Evolutionary conservation across 1,140 invertebrate genomes (phyloP).

Genomic region (Limonius californicus): DNA sequence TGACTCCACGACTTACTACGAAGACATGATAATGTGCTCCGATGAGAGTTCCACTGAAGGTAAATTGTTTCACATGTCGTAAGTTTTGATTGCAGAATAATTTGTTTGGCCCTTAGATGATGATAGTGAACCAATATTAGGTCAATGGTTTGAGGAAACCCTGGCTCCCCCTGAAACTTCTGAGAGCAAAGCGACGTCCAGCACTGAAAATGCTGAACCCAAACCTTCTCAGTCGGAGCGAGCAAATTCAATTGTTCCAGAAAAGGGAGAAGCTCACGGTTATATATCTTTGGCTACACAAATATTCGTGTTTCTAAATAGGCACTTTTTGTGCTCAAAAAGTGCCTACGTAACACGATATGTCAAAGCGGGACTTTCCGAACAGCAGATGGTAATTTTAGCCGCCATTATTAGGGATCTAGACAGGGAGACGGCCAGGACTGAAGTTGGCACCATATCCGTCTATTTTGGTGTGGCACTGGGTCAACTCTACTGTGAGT

Average conservation of each 20-base stretch:
- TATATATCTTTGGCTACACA: constrained; percentile 76
- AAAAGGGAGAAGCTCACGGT: constrained; percentile 86
- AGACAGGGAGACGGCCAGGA: constrained; percentile 75
- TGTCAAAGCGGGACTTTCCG: constrained; percentile 59
- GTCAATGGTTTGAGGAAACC: constrained; percentile 90
- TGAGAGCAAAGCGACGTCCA: constrained; percentile 55
- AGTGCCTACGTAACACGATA: constrained; percentile 54
- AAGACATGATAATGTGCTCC: constrained; percentile 85
- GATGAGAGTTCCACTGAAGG: constrained; percentile 84
- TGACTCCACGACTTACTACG: constrained; percentile 89
- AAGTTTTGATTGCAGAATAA: too few species aligned
- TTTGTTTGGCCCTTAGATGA: constrained; percentile 52
- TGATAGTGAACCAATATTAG: constrained; percentile 87
- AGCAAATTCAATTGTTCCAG: constrained; percentile 65
- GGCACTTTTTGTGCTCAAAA: constrained; percentile 63
- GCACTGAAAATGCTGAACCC: constrained; percentile 47
- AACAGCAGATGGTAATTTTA: constrained; percentile 76
- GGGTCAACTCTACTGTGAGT: constrained; percentile 70
- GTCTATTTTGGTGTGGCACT: constrained; percentile 66
- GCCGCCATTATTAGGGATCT: constrained; percentile 81
- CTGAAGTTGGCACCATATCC: constrained; percentile 77
- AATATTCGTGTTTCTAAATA: constrained; percentile 63
- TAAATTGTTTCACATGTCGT: too few species aligned
- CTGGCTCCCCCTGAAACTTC: constrained; percentile 71
- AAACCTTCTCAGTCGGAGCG: constrained; percentile 39